A percentile compares a stretch with the other conserved stretches of the same genome.
Conservation (phyloP, 2,797 vertebrate genomes). For the Rhynchotus rufescens region DNA sequence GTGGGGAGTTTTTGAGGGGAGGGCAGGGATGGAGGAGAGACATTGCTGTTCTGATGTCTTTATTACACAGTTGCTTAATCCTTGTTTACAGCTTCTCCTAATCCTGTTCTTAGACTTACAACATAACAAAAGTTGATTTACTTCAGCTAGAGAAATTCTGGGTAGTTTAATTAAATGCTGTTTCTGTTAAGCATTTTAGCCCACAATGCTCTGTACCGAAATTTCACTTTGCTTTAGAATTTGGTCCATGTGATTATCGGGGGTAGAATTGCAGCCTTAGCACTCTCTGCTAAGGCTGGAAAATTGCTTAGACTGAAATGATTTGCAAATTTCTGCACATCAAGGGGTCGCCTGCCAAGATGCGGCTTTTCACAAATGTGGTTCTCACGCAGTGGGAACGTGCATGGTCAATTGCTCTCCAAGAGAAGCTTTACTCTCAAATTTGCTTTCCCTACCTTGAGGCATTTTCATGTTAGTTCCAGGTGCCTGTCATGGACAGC, state of each 20-base stretch:
- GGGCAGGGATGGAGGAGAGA: background rate
- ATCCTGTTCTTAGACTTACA: background rate
- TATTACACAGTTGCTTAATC: background rate
- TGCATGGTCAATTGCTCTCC: background rate
- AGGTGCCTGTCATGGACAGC: conserved; percentile 15
- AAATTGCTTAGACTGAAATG: conserved; percentile 27
- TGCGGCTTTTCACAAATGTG: conserved; percentile 21
- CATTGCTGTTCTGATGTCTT: background rate
- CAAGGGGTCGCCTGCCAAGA: conserved; percentile 2
- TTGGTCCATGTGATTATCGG: conserved; percentile 1
- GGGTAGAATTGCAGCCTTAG: background rate
- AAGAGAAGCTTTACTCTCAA: conserved; percentile 10
- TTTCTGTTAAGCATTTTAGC: background rate
- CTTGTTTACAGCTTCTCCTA: background rate
- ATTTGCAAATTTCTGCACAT: conserved; percentile 47
- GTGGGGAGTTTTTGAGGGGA: background rate
- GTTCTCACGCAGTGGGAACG: background rate
- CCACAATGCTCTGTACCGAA: background rate
- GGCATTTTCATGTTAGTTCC: background rate
- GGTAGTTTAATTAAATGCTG: background rate
- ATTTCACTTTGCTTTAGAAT: conserved; percentile 21
- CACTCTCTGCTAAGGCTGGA: background rate
- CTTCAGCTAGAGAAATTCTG: background rate
- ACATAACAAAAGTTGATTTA: background rate
- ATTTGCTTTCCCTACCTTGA: conserved; percentile 17